A percentile compares a stretch with the other conserved stretches of the same genome.
Conservation (phyloP, 2,113 vertebrate species). For the Ahaetulla prasina region DNA sequence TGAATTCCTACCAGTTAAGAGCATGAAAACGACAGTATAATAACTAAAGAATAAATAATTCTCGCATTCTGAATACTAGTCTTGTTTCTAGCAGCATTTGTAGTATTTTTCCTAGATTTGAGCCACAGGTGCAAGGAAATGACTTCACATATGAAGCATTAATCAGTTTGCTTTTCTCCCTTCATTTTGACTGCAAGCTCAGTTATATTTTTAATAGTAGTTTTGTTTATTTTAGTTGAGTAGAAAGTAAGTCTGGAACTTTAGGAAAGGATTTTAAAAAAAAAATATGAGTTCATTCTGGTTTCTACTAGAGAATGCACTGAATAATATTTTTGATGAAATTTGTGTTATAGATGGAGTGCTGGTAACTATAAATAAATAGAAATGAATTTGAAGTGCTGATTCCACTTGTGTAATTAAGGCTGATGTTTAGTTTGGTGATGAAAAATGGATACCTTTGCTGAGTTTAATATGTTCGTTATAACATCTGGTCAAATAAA, state of each 20-base stretch:
- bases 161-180: conserved; percentile 47
- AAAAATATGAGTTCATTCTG: conserved; percentile 20
- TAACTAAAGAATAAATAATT: conserved; percentile 51
- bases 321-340: conserved; percentile 30
- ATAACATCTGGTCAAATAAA: conserved; percentile 6
- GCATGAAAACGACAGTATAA: conserved; percentile 28
- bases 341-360: conserved; percentile 40
- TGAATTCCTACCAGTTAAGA: conserved; percentile 33
- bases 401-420: conserved; percentile 23
- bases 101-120: conserved; percentile 55
- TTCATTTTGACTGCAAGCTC: conserved; percentile 29
- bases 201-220: conserved; percentile 50
- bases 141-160: conserved; percentile 61
- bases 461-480: neutral
- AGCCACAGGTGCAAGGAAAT: conserved; percentile 65
- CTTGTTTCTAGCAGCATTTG: conserved; percentile 53
- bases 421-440: conserved; percentile 15
- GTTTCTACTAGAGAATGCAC: conserved; percentile 26
- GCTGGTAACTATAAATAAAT: conserved; percentile 35
- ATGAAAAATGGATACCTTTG: conserved; percentile 23
- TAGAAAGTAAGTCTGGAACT: conserved; percentile 46
- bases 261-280: conserved; percentile 12
- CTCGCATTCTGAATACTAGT: conserved; percentile 54
- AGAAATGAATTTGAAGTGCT: conserved; percentile 26
- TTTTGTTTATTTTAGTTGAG: conserved; percentile 54